phyloP scores from a whole-genome alignment of 2,113 vertebrate species.

The Varanus komodoensis region DNA sequence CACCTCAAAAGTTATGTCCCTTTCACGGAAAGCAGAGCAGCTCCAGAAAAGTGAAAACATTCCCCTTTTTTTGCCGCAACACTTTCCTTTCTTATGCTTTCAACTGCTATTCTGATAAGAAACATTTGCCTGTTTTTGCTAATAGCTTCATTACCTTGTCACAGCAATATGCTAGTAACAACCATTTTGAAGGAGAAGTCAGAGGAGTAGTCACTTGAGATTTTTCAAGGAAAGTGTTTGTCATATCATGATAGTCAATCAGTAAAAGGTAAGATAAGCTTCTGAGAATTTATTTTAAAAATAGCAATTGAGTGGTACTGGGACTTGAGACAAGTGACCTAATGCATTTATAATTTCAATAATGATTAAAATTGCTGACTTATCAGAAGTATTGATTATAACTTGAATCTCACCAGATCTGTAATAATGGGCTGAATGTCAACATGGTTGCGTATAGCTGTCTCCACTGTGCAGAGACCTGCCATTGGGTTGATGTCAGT shows the following conservation, averaged over 20 bases:
- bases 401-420: conserved; percentile 84
- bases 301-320: background rate
- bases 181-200: background rate
- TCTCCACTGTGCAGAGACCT: conserved; percentile 86
- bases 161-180: background rate
- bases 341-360: background rate
- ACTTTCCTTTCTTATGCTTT: background rate
- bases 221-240: background rate
- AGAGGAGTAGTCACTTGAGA: background rate
- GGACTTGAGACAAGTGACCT: background rate
- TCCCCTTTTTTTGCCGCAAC: background rate
- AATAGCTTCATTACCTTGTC: background rate
- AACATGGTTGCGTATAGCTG: conserved; percentile 83
- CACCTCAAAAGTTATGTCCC: background rate
- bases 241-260: background rate
- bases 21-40: background rate
- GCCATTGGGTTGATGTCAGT: conserved; percentile 92
- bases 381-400: background rate
- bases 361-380: background rate
- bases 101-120: background rate
- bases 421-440: conserved; percentile 88
- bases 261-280: too few species aligned
- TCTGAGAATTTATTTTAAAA: background rate
- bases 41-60: background rate
- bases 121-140: background rate